Conservation (phyloP, 2,888 invertebrate species). For the Lepidocyrtoides sp. region DNA sequence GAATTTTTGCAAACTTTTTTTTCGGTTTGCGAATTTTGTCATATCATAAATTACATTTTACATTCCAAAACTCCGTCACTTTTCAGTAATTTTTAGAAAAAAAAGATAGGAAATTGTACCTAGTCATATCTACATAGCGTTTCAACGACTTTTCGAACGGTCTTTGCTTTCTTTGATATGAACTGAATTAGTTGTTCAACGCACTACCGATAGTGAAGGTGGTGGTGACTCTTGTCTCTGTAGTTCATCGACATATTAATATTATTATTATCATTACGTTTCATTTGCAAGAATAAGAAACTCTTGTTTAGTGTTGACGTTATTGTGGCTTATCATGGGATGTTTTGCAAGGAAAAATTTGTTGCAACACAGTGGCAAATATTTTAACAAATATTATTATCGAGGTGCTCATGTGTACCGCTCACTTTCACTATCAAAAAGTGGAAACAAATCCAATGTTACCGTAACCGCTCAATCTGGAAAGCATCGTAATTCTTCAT, state of each 20-base stretch:
- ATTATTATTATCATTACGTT: no score
- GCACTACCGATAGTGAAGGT: conserved; percentile 47
- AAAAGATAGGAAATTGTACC: no score
- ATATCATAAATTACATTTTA: conserved; percentile 50
- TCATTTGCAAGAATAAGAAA: not conserved
- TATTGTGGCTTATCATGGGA: conserved; percentile 73
- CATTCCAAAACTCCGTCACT: conserved; percentile 63
- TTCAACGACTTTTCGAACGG: conserved; percentile 2
- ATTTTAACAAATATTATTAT: conserved; percentile 42
- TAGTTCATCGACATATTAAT: conserved; percentile 35
- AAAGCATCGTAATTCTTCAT: conserved; percentile 12
- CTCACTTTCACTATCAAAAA: conserved; percentile 45
- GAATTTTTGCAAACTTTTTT: conserved; percentile 22
- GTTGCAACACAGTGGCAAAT: conserved; percentile 52
- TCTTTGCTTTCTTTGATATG: conserved; percentile 27
- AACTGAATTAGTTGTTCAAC: conserved; percentile 13
- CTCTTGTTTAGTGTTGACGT: not conserved
- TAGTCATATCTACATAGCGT: no score
- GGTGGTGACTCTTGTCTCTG: not conserved
- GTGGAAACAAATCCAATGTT: conserved; percentile 10
- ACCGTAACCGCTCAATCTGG: conserved; percentile 28
- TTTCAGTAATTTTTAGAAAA: not conserved
- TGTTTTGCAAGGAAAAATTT: conserved; percentile 50
- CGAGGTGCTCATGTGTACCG: conserved; percentile 62
- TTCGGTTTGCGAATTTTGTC: conserved; percentile 15